Percentiles rank a stretch among this genome's conserved stretches.
phyloP scores from a whole-genome alignment of 2,888 invertebrate genomes.

The Pomacea canaliculata region DNA sequence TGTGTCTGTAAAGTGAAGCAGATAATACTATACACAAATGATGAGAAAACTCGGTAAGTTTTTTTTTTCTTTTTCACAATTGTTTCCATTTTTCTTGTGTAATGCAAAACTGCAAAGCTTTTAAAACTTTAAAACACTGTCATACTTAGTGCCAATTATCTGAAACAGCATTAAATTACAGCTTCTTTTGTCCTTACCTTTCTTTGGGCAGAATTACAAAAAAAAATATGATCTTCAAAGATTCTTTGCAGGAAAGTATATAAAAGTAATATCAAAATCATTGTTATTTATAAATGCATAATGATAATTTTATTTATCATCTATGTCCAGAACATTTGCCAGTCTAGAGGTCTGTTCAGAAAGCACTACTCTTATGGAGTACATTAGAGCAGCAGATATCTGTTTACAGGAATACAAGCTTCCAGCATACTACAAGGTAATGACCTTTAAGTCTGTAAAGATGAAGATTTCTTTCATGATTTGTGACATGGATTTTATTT shows the following conservation, averaged over 20 bases:
- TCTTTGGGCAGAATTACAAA: too few species aligned
- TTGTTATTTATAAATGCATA: too few species aligned
- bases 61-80: too few species aligned
- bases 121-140: too few species aligned
- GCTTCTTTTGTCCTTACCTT: too few species aligned
- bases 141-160: too few species aligned
- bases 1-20: constrained; percentile 54
- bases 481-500: not conserved
- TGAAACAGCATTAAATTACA: too few species aligned
- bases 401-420: constrained; percentile 82
- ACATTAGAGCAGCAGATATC: constrained; percentile 77
- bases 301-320: not conserved
- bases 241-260: too few species aligned
- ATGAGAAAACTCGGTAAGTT: constrained; percentile 78
- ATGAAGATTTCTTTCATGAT: not conserved
- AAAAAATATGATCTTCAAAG: too few species aligned
- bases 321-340: constrained; percentile 79
- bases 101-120: too few species aligned
- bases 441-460: not conserved
- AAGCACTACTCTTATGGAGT: constrained; percentile 73
- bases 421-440: constrained; percentile 80
- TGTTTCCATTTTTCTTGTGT: too few species aligned
- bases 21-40: constrained; percentile 84
- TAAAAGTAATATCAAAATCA: too few species aligned
- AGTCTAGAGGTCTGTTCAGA: constrained; percentile 78